Evolutionary conservation across 2,888 invertebrate genomes (phyloP).

Genomic region (Myopa tessellatipennis): DNA sequence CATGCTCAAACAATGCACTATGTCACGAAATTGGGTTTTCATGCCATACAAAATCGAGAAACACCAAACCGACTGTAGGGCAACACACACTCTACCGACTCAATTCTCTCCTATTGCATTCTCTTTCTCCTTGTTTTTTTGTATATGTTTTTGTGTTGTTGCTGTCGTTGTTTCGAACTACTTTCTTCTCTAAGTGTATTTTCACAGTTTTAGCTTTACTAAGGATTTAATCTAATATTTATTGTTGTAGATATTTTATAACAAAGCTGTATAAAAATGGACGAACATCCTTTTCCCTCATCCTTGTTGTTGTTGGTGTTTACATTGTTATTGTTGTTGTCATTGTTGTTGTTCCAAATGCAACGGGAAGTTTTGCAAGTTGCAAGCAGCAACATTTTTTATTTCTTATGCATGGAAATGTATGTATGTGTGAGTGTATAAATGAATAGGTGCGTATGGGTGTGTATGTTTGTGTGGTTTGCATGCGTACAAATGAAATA

Average conservation of each 20-base stretch:
- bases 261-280: slow-evolving; percentile 33
- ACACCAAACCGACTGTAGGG: no score
- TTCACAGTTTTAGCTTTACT: not conserved
- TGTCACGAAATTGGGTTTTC: no score
- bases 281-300: slow-evolving; percentile 11
- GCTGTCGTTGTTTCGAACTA: slow-evolving; percentile 18
- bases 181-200: not conserved
- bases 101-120: not conserved
- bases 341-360: not conserved
- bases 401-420: not conserved
- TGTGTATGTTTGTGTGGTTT: not conserved
- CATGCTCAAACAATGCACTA: no score
- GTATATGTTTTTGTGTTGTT: not conserved
- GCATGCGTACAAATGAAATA: not conserved
- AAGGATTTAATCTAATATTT: slow-evolving; percentile 39
- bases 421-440: slow-evolving; percentile 3
- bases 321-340: not conserved
- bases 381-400: not conserved
- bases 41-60: no score
- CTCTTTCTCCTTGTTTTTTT: not conserved
- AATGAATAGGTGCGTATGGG: not conserved
- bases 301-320: not conserved
- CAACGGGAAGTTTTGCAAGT: not conserved
- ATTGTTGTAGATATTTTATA: slow-evolving; percentile 40
- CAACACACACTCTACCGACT: no score